phyloP scores from a whole-genome alignment of 2,797 vertebrate species.

The Tokudaia muenninki region DNA sequence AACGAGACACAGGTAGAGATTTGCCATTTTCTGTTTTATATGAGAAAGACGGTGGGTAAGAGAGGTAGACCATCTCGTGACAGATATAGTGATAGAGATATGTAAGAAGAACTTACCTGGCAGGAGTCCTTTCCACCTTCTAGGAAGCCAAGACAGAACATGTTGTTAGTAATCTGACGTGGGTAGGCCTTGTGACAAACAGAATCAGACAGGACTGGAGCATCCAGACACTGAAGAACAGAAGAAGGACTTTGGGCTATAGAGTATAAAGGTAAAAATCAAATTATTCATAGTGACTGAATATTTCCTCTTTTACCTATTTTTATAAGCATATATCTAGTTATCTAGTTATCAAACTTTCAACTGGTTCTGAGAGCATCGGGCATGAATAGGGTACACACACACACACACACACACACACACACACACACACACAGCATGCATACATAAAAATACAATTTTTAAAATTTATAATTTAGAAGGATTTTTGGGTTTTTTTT shows the following conservation, averaged over 20 bases:
- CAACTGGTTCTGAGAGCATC: neutral
- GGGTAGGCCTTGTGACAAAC: conserved; percentile 88
- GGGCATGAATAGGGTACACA: neutral
- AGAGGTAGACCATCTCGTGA: neutral
- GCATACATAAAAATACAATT: neutral
- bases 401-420: neutral
- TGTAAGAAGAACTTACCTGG: conserved; percentile 86
- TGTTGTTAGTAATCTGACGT: conserved; percentile 90
- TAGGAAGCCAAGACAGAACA: conserved; percentile 92
- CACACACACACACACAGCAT: neutral
- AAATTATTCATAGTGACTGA: neutral
- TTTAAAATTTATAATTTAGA: neutral
- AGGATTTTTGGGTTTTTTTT: neutral
- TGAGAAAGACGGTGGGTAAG: accelerated
- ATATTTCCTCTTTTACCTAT: neutral
- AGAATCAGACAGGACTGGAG: conserved; percentile 88
- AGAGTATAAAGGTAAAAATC: conserved; percentile 75
- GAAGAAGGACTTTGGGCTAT: conserved; percentile 78
- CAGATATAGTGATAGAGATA: too few relatives aligned
- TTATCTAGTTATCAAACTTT: neutral
- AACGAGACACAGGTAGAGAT: neutral
- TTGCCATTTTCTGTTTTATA: neutral
- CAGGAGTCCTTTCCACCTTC: conserved; percentile 93
- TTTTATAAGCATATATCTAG: neutral
- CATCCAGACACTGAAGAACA: conserved; percentile 89